phyloP scores from a whole-genome alignment of 2,888 invertebrate genomes.

The Empis stercorea region DNA sequence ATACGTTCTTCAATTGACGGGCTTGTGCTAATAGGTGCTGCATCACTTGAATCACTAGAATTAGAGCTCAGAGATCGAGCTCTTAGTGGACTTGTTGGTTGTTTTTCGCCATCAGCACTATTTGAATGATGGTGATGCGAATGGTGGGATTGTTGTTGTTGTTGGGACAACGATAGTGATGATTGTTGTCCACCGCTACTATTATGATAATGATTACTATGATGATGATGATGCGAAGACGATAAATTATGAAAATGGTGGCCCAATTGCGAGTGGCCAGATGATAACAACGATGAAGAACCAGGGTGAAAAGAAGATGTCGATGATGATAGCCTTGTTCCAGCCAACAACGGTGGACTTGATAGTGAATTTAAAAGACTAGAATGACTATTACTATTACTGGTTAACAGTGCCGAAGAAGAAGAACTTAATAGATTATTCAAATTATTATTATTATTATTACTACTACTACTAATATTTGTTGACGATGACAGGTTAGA shows the following conservation, averaged over 20 bases:
- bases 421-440: conserved; percentile 17
- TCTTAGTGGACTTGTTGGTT: conserved; percentile 47
- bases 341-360: conserved; percentile 16
- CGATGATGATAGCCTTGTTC: conserved; percentile 12
- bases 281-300: conserved; percentile 11
- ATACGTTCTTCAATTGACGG: conserved; percentile 84
- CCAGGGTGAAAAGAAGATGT: conserved; percentile 14
- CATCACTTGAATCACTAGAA: conserved; percentile 52
- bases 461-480: conserved; percentile 13
- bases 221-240: conserved; percentile 21
- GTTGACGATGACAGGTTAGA: conserved; percentile 12
- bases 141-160: conserved; percentile 38
- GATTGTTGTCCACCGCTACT: conserved; percentile 2
- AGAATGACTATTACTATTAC: conserved; percentile 26
- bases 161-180: conserved; percentile 27
- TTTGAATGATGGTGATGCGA: conserved; percentile 30
- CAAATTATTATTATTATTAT: conserved; percentile 14
- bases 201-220: conserved; percentile 20
- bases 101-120: conserved; percentile 35
- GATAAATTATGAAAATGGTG: conserved; percentile 15
- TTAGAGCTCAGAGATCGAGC: conserved; percentile 66
- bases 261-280: neutral
- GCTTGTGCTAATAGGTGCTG: conserved; percentile 47
- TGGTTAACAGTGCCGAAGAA: conserved; percentile 21
- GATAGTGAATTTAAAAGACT: conserved; percentile 31